Evolutionary conservation across 2,888 invertebrate genomes (phyloP).

Genomic region (Dryadula phaetusa): DNA sequence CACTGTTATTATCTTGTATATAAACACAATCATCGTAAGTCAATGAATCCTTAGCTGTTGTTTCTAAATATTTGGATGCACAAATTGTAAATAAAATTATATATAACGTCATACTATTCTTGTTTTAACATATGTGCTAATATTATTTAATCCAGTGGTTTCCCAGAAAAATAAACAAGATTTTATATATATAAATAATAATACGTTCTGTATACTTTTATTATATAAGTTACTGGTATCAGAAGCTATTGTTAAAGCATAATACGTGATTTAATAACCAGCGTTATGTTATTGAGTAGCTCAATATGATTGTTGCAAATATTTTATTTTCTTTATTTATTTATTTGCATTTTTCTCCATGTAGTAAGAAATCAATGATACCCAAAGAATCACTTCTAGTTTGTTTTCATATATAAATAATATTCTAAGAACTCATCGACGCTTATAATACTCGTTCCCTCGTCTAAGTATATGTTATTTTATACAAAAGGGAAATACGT

Average conservation of each 20-base stretch:
- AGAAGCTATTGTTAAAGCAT: not conserved
- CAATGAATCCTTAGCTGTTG: not conserved
- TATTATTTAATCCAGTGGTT: too few species aligned
- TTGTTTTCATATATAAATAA: too few species aligned
- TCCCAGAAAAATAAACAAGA: too few species aligned
- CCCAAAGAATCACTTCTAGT: too few species aligned
- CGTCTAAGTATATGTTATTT: too few species aligned
- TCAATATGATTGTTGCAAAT: not conserved
- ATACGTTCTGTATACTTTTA: not conserved
- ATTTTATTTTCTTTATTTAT: too few species aligned
- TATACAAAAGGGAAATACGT: too few species aligned
- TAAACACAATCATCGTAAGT: constrained; percentile 32
- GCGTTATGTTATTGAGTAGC: not conserved
- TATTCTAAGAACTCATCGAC: too few species aligned
- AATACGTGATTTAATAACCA: not conserved
- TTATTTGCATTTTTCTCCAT: too few species aligned
- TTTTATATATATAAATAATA: not conserved
- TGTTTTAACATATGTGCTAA: too few species aligned
- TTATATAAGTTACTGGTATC: not conserved
- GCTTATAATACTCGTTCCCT: too few species aligned
- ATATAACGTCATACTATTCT: not conserved
- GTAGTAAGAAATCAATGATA: too few species aligned
- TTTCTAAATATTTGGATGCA: not conserved
- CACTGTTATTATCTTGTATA: constrained; percentile 52
- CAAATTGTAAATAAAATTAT: not conserved